Conservation (phyloP, 1,140 invertebrate genomes). For the Cyrtorhinus lividipennis region DNA sequence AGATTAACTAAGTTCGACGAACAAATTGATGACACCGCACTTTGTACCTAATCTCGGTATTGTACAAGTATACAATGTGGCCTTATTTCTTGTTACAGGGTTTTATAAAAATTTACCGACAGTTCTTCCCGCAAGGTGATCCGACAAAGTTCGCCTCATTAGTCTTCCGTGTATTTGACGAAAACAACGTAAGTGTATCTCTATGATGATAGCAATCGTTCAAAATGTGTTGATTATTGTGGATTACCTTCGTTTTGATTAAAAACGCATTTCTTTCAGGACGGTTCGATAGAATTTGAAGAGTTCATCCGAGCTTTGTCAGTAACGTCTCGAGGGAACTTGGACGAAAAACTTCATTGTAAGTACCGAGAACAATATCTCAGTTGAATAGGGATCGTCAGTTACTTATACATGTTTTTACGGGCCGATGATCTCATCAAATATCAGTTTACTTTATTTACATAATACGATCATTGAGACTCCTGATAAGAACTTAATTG, state of each 20-base stretch:
- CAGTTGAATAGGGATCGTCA: too few species aligned
- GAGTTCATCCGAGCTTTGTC: constrained; percentile 92
- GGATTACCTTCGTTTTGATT: too few species aligned
- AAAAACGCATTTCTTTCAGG: constrained; percentile 63
- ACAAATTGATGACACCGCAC: too few species aligned
- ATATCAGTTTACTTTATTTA: too few species aligned
- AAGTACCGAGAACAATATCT: too few species aligned
- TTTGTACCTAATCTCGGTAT: background rate
- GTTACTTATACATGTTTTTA: too few species aligned
- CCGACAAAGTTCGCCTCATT: constrained; percentile 93
- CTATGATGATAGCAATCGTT: too few species aligned
- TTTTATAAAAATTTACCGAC: constrained; percentile 97
- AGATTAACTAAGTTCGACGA: too few species aligned
- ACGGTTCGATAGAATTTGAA: constrained; percentile 94
- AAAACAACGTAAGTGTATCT: constrained; percentile 93
- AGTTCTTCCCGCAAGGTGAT: constrained; percentile 97
- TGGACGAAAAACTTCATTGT: constrained; percentile 95
- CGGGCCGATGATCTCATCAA: too few species aligned
- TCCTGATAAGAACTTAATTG: too few species aligned
- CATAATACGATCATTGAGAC: too few species aligned
- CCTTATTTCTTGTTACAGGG: constrained; percentile 49
- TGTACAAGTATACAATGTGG: background rate
- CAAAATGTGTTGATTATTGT: too few species aligned
- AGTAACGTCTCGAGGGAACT: constrained; percentile 87
- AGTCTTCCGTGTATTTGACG: constrained; percentile 95